Evolutionary conservation across 2,797 vertebrate genomes (phyloP), one percentile per base, ranked within the genome.

Genomic region (Orientallactaga sibirica): DNA sequence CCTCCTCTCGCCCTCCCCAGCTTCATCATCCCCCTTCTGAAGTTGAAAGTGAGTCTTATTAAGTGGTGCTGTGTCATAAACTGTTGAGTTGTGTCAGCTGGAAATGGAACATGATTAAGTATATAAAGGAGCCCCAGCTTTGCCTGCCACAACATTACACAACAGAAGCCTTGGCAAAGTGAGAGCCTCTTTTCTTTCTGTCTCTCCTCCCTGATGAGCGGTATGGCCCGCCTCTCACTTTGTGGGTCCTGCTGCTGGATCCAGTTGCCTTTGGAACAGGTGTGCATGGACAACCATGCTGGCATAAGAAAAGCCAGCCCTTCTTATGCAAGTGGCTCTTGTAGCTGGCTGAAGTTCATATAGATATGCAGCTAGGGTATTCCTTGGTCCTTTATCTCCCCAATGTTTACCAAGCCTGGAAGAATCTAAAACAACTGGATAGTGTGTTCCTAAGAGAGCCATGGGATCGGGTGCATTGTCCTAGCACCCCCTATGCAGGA

Each of bases 91-190:
- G 93, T 96, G 96, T 96, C 96, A 92, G 90, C 83, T 95, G 81
- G 93, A 95, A 96, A 88, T 87, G 88, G 96, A 93, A 95, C 92
- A 85, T 73, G 92, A 96, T 96, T 92, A 96, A 92, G 93, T 91
- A 80, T 33, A 86, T 90, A 91, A 95, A 94, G 94, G 89, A 96
- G 61, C 61, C 91, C 88, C 85, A 92, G 90, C 85, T 86, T 94
- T 2, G 29, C 94, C 94, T 95, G 96, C 92, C 91, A 89, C 90
- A 89, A 93, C 91, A 95, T 76, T 79, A 66, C 41, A 82, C 92
- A 91, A 84, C 71, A 77, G 93, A 89, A 94, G 80, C 77, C 86
- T 91, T 91, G 67, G 79, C 70, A 25, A 58, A 3, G 10, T 22
- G 48, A 15, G 8, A 91, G 25, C 74, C 27, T 37, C 82, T 95